Base-by-base conservation (phyloP, 2,888 invertebrate genomes). In the Oscheius sp. region DNA sequence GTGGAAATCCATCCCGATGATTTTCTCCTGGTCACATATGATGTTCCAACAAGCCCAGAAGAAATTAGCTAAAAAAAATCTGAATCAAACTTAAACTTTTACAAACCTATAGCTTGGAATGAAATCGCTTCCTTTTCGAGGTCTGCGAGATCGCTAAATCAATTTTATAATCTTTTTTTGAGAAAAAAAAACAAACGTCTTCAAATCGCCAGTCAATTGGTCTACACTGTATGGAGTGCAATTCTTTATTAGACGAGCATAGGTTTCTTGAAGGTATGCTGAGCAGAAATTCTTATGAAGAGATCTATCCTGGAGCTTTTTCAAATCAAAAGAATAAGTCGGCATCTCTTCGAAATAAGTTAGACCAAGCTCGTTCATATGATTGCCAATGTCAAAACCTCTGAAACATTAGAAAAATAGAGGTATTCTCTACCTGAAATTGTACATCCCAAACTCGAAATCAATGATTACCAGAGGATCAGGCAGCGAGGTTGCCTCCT, bases 361-460 rank as follows among this genome's bases (percentile, higher is more conserved):
- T 34, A 73, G 67, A 2, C 74, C 80, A 37, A 73, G 76, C 46
- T 80, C 80, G 42, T 77, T 75, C 63, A 80, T 65, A 46, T 78
- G 78, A 53, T 78, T 80, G 20, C 80, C 80, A 25, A 80, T 65
- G 50, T 80, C 80, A 70, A 80, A 80, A 12, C 80, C 78, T 66
- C 80, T 80, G 70, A 45, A 73, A 66, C 3, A 50, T 15, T 48
- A 3, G 48, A 37, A 8, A 8, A 37, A 37, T 37, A 12, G 25
- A 25, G 23, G 25, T 20, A n/a, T n/a, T n/a, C 5, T 25, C 25
- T 48, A 23, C 65, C 65, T 65, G 55, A 53, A 65, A 20, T 65
- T 65, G 39, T 65, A 65, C 53, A 53, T 53, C 12, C 65, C 65
- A 39, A 65, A 65, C 20, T 65, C 65, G 20, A 65, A 65, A 17